Conservation (phyloP, 2,113 vertebrate genomes). For the Bos taurus region DNA sequence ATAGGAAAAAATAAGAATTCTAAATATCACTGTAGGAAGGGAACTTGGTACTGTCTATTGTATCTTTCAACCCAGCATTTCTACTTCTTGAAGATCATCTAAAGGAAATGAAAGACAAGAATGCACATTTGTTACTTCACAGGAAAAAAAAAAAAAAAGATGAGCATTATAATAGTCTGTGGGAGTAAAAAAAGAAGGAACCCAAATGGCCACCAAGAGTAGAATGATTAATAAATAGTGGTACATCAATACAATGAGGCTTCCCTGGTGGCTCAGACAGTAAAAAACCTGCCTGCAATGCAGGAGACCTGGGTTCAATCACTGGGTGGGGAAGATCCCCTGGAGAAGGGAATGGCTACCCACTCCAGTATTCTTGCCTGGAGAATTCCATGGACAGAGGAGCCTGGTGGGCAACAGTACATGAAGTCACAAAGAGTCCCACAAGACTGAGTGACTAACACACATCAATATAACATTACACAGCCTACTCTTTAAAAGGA, state of each 20-base stretch:
- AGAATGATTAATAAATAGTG: background rate
- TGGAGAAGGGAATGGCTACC: background rate
- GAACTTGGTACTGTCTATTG: background rate
- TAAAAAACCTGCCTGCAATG: background rate
- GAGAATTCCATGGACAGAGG: background rate
- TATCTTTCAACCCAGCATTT: background rate
- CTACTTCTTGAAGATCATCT: background rate
- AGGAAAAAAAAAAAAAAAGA: background rate
- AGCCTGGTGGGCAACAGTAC: background rate
- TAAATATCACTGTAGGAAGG: background rate
- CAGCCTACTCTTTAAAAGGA: background rate
- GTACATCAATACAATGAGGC: background rate
- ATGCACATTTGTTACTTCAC: background rate
- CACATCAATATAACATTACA: background rate
- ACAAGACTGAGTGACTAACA: background rate
- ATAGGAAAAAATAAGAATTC: background rate
- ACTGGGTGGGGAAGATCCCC: background rate
- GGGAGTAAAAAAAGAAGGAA: background rate
- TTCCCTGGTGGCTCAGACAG: background rate
- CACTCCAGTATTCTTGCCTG: background rate
- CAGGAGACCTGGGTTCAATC: background rate
- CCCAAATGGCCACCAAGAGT: background rate
- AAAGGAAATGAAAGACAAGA: background rate
- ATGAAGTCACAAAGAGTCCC: background rate
- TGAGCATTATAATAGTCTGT: background rate